Conservation (phyloP, 1,140 invertebrate genomes). For the Plutomurus gul region DNA sequence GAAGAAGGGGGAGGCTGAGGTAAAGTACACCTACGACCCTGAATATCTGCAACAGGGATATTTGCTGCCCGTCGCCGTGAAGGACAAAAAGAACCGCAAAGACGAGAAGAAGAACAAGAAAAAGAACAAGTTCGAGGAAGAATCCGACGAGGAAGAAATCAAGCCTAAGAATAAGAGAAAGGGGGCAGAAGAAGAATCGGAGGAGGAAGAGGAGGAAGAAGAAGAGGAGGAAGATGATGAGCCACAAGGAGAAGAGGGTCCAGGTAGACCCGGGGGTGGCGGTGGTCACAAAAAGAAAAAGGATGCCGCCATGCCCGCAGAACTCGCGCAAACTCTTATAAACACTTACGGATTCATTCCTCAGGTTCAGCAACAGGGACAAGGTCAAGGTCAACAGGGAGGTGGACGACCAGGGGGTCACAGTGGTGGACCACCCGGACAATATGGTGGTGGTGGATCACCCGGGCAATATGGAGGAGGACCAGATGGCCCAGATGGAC, state of each 20-base stretch:
- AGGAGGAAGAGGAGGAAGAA: neutral
- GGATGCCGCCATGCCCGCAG: neutral
- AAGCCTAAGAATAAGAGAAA: neutral
- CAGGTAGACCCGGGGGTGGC: neutral
- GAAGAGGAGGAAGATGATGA: neutral
- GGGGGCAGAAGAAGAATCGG: neutral
- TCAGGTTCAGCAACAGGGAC: neutral
- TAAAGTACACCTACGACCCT: neutral
- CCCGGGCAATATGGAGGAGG: neutral
- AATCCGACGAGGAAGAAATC: neutral
- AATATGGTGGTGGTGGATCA: neutral
- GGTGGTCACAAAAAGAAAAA: neutral
- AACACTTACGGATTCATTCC: neutral
- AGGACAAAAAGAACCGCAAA: neutral
- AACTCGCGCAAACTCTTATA: neutral
- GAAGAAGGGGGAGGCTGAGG: neutral
- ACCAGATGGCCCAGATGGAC: neutral
- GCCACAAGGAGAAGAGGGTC: neutral
- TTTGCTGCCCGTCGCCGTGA: neutral
- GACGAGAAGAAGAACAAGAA: neutral
- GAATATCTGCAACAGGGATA: neutral
- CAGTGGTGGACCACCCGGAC: neutral
- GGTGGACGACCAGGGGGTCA: neutral
- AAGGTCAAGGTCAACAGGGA: neutral
- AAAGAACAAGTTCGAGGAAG: neutral